Percentiles rank a stretch among this genome's conserved stretches.
phyloP scores from a whole-genome alignment of 2,113 vertebrate species.

The Sapayoa aenigma region DNA sequence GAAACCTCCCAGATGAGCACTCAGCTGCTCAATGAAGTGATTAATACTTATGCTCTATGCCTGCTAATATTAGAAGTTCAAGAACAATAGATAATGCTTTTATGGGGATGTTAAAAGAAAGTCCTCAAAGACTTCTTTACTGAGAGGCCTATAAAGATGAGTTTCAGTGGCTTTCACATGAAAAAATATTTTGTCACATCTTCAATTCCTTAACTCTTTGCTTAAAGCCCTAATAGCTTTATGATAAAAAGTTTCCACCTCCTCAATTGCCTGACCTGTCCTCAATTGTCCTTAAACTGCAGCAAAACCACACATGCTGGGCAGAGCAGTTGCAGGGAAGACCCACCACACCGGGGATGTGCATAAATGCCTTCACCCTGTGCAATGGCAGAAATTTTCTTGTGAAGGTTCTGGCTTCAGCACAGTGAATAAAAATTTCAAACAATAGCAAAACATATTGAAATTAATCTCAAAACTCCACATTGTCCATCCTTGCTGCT shows the following conservation, averaged over 20 bases:
- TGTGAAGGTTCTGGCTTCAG: neutral
- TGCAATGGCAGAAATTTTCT: neutral
- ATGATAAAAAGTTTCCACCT: neutral
- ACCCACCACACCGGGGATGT: neutral
- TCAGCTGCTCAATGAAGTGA: neutral
- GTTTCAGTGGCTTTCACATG: neutral
- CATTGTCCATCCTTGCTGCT: neutral
- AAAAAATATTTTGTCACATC: neutral
- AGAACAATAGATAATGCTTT: neutral
- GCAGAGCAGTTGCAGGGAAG: neutral
- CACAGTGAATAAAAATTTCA: no score
- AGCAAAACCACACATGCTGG: neutral
- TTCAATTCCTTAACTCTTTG: neutral
- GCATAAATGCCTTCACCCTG: accelerated
- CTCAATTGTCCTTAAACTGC: neutral
- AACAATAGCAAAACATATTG: neutral
- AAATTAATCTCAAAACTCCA: neutral
- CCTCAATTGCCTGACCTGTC: accelerated
- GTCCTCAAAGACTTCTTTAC: neutral
- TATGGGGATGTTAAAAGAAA: neutral
- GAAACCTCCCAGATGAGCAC: neutral
- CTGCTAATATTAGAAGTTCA: neutral
- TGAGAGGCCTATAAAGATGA: neutral
- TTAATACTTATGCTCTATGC: neutral
- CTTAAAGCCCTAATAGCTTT: neutral